Base-by-base conservation (phyloP, 2,888 invertebrate genomes). In the Nomada fucata region DNA sequence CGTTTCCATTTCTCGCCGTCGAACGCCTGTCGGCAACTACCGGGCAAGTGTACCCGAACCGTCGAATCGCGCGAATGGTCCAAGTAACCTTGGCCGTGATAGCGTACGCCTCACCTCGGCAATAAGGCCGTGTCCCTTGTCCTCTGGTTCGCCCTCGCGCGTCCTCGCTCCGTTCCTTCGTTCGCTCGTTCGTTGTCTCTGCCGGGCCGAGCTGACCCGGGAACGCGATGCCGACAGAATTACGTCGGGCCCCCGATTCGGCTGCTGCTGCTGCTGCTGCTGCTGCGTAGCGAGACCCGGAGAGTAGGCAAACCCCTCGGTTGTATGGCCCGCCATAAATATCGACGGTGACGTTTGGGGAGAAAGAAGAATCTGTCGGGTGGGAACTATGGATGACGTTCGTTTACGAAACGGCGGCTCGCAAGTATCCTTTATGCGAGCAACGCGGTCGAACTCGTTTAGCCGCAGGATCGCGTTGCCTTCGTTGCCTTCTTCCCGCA, bases 291-390 rank as follows among this genome's bases (percentile, higher is more conserved):
- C 79, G 78, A 79, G 78, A 60, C 77, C 68, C 69, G 47, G 52
- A 64, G 72, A 57, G 71, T 36, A 63, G 78, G 81, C 72, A 72
- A 83, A 79, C 78, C 89, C 84, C 87, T 85, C 81, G 80, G 57
- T 59, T 89, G 89, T 89, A 90, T 91, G 90, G 88, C 90, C 91
- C 88, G 91, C 92, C 93, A 93, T 93, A 93, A 93, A 93, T 93
- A 93, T 93, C 91, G 90, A 79, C 90, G 90, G 90, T 90, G 93
- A 92, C 92, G 90, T 90, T 91, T 90, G 80, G 87, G 84, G 88
- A 84, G 85, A 86, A 86, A 86, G 86, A 87, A 89, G 85, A 88
- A 90, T 88, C 88, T 86, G 83, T 76, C 86, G 87, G 87, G 80
- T 87, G 86, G 89, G 86, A 90, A 88, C 86, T 88, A 88, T 90